These are phyloP conservation scores for Caenorhabditis elegans DNA, from an alignment of 1,140 invertebrate genomes.

Conservation along the genomic window DNA sequence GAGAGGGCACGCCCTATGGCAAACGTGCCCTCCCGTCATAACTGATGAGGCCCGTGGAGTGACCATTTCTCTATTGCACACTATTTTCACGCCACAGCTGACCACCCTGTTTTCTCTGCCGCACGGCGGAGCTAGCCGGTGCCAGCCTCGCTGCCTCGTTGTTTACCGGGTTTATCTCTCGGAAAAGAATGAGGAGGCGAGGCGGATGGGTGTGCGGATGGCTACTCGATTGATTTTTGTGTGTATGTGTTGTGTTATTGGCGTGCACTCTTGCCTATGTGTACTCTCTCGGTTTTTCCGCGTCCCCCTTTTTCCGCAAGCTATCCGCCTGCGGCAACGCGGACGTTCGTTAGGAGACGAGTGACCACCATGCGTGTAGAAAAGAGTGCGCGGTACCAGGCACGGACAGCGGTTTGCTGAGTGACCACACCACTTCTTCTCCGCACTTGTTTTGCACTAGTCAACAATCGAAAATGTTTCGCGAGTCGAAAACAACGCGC, in stretches of 20 bases:
- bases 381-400: slow-evolving; percentile 26
- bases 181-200: slow-evolving; percentile 18
- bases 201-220: slow-evolving; percentile 16
- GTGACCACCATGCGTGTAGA: slow-evolving; percentile 27
- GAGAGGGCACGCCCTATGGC: slow-evolving; percentile 14
- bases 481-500: slow-evolving; percentile 24
- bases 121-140: slow-evolving; percentile 11
- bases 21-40: slow-evolving; percentile 30
- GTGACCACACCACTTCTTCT: slow-evolving; percentile 27
- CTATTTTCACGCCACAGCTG: slow-evolving; percentile 23
- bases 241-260: slow-evolving; percentile 9
- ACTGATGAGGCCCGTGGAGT: slow-evolving; percentile 14
- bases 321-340: neutral
- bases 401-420: slow-evolving; percentile 28
- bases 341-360: neutral
- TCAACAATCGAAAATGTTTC: slow-evolving; percentile 32
- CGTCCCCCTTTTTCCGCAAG: neutral
- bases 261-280: neutral
- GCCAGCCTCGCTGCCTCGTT: slow-evolving; percentile 15
- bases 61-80: neutral
- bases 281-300: slow-evolving; percentile 11
- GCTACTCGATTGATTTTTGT: slow-evolving; percentile 21
- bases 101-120: slow-evolving; percentile 20
- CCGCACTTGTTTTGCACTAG: slow-evolving; percentile 32
- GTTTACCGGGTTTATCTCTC: slow-evolving; percentile 28